Conservation (phyloP, 1,140 invertebrate species). For the Notospermus geniculatus region DNA sequence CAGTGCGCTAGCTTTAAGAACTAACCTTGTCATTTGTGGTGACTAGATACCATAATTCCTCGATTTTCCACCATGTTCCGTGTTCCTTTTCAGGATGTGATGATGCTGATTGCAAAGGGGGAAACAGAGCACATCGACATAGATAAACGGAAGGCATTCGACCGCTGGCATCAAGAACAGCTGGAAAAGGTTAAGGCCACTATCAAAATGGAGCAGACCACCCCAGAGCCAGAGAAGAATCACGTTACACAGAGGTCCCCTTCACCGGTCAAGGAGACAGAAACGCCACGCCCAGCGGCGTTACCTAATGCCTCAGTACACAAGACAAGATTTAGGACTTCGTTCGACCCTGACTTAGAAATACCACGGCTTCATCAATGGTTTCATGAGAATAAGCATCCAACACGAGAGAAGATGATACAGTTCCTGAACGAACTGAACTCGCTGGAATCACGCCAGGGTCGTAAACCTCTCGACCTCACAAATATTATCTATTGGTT, state of each 20-base stretch:
- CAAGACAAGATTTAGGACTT: slow-evolving; percentile 60
- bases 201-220: background rate
- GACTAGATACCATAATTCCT: background rate
- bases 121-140: slow-evolving; percentile 43
- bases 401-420: slow-evolving; percentile 77
- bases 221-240: background rate
- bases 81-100: slow-evolving; percentile 31
- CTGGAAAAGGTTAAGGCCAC: slow-evolving; percentile 35
- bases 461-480: slow-evolving; percentile 85
- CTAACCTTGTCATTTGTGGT: background rate
- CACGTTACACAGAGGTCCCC: slow-evolving; percentile 18
- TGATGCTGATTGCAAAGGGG: slow-evolving; percentile 41
- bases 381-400: slow-evolving; percentile 94
- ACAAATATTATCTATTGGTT: slow-evolving; percentile 99
- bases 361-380: slow-evolving; percentile 90
- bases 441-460: slow-evolving; percentile 82
- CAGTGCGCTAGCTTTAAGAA: no score
- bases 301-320: background rate
- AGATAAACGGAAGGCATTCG: slow-evolving; percentile 51
- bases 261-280: slow-evolving; percentile 18
- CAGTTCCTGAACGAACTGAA: slow-evolving; percentile 93
- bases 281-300: no score
- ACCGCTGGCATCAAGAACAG: slow-evolving; percentile 56
- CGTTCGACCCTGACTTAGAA: slow-evolving; percentile 92
- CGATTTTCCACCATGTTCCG: background rate